These are phyloP conservation scores for Dendrocopos noguchii DNA, from an alignment of 2,113 vertebrate species.

Conservation along the genomic window DNA sequence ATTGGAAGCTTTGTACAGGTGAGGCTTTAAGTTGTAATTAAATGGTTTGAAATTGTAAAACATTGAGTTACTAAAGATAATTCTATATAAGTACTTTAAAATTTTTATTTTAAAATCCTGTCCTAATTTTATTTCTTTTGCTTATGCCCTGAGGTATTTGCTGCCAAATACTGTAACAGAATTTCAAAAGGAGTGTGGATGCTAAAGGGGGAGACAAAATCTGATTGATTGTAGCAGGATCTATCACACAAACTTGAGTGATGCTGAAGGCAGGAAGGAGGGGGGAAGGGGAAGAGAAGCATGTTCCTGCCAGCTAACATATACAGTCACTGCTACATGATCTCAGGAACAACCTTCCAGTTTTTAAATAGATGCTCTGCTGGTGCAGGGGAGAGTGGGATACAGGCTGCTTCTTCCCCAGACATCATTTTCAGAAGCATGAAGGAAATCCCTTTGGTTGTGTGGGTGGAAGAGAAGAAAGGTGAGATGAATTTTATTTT, in stretches of 20 bases:
- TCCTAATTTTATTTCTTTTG: background rate
- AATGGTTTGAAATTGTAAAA: background rate
- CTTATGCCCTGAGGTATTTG: background rate
- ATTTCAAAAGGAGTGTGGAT: background rate
- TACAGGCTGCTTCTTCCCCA: background rate
- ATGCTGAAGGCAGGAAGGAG: background rate
- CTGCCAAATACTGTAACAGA: background rate
- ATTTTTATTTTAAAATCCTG: background rate
- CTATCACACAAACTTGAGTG: background rate
- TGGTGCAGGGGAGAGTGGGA: background rate
- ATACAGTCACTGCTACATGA: background rate
- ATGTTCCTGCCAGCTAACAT: background rate
- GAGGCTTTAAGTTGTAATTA: background rate
- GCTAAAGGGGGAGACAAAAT: background rate
- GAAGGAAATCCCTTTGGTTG: background rate
- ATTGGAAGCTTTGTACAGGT: background rate
- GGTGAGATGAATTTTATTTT: background rate
- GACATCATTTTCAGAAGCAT: background rate
- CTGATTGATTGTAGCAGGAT: background rate
- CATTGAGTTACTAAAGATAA: background rate
- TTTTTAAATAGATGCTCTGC: background rate
- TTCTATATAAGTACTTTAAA: background rate
- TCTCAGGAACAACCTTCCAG: background rate
- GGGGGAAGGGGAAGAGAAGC: background rate
- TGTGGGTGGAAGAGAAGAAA: background rate